Evolutionary conservation across 2,797 vertebrate genomes (phyloP), one percentile per base, ranked within the genome.

Genomic region (Trachurus trachurus): DNA sequence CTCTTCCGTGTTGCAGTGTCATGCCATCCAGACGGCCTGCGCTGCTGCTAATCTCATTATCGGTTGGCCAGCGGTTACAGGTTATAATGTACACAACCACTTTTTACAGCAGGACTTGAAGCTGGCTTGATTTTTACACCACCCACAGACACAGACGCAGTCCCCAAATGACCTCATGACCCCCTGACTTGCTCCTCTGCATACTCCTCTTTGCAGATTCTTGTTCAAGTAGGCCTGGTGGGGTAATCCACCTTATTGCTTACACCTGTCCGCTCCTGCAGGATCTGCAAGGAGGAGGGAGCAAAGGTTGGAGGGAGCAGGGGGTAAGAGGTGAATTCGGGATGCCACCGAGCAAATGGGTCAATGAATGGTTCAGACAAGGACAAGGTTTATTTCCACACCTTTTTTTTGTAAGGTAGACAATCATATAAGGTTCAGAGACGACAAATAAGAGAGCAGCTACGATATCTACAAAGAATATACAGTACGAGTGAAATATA

Each of bases 381-480:
- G 34, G 76, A 57, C 42, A 50, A 80, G 13, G 11, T 62, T 78
- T 77, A 59, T 73, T 76, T 50, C 65, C 56, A 76, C 50, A 60
- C 60, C 66, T 65, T 26, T 49, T 40, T 58, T 52, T 76, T 74
- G 44, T 39, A 64, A 67, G 68, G 81, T 85, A 69, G 50, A 89
- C 86, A 68, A 67, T 86, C 76, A 80, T 68, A 52, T 79, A 83
- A 87, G 88, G 82, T 90, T 90, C 87, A 87, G 84, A 88, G 89
- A 89, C 76, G 4, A 90, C 74, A 84, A 89, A 85, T 70, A 78
- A 78, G 64, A 88, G 78, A 88, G 91, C 81, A 84, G 88, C 92
- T 95, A 94, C 80, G 6, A 80, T 94, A 93, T 94, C 90, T 95
- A 95, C 91, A 94, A 57, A 88, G 88, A 93, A 90, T 89, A 84